Evolutionary conservation across 2,888 invertebrate genomes (phyloP).

Genomic region (Petrolisthes cinctipes): DNA sequence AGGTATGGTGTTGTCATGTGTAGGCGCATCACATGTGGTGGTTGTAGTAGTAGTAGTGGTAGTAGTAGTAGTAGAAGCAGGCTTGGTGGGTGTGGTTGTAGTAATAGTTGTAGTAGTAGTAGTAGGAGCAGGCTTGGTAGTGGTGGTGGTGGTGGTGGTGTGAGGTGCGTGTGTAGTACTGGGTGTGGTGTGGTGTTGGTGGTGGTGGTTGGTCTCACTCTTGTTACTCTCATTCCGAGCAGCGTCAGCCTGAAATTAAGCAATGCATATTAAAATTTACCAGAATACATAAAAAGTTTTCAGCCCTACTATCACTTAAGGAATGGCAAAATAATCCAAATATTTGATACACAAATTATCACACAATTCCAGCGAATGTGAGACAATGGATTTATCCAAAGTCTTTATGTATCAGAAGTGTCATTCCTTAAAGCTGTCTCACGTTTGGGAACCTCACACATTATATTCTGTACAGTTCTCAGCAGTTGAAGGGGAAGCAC

Average conservation of each 20-base stretch:
- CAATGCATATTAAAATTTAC: neutral
- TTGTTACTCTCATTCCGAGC: constrained; percentile 29
- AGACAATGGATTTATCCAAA: too few species aligned
- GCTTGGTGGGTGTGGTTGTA: neutral
- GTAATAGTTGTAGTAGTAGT: neutral
- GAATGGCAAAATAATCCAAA: neutral
- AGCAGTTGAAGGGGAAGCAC: too few species aligned
- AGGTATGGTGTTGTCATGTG: neutral
- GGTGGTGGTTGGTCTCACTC: constrained; percentile 11
- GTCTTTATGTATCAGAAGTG: too few species aligned
- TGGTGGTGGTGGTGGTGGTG: constrained; percentile 5
- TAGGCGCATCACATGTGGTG: neutral
- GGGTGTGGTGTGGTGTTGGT: constrained; percentile 26
- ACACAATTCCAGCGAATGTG: too few species aligned
- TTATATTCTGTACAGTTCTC: too few species aligned
- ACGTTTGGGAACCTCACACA: too few species aligned
- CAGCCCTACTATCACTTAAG: neutral
- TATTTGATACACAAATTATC: too few species aligned
- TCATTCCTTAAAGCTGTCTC: too few species aligned
- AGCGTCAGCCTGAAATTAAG: constrained; percentile 42
- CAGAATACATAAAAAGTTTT: neutral
- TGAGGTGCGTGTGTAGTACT: constrained; percentile 7
- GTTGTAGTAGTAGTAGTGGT: neutral
- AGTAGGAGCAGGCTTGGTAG: neutral
- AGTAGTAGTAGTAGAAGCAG: constrained; percentile 14